Evolutionary conservation across 2,888 invertebrate species (phyloP).

Genomic region (Gastracanthus pulcherrimus): DNA sequence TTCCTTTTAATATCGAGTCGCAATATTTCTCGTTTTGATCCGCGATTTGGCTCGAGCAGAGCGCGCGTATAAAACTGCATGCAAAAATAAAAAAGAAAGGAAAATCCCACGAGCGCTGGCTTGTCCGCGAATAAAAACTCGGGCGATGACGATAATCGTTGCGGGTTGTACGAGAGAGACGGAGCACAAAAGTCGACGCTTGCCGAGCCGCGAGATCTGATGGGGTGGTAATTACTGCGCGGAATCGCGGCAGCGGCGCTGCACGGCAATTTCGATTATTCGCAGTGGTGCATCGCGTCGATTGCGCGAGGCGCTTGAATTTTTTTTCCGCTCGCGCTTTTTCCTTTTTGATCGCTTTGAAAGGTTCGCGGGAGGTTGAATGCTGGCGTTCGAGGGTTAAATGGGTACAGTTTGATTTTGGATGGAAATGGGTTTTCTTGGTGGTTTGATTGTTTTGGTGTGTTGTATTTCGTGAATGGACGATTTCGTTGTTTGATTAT

Average conservation of each 20-base stretch:
- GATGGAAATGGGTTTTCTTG: neutral
- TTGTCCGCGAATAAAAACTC: constrained; percentile 6
- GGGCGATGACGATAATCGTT: constrained; percentile 1
- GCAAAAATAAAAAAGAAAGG: too few species aligned
- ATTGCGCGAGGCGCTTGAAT: neutral
- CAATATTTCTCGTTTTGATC: constrained; percentile 47
- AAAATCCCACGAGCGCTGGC: neutral
- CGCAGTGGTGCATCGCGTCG: neutral
- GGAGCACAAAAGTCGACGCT: neutral
- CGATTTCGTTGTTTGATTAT: neutral
- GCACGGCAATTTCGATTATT: constrained; percentile 44
- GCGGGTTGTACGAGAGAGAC: neutral
- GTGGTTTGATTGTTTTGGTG: neutral
- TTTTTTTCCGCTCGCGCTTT: neutral
- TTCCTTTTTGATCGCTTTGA: neutral
- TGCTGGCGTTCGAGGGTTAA: neutral
- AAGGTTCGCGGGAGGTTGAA: neutral
- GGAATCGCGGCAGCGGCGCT: neutral
- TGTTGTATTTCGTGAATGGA: neutral
- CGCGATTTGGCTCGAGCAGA: constrained; percentile 6
- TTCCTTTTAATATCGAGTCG: constrained; percentile 49
- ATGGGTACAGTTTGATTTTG: neutral
- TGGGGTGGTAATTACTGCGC: constrained; percentile 27
- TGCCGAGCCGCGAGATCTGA: neutral
- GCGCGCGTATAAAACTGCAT: neutral